A percentile compares a stretch with the other conserved stretches of the same genome.
These are phyloP conservation scores for Porites australiensis DNA, from an alignment of 64 coral and sea anemone species.

Conservation along the genomic window DNA sequence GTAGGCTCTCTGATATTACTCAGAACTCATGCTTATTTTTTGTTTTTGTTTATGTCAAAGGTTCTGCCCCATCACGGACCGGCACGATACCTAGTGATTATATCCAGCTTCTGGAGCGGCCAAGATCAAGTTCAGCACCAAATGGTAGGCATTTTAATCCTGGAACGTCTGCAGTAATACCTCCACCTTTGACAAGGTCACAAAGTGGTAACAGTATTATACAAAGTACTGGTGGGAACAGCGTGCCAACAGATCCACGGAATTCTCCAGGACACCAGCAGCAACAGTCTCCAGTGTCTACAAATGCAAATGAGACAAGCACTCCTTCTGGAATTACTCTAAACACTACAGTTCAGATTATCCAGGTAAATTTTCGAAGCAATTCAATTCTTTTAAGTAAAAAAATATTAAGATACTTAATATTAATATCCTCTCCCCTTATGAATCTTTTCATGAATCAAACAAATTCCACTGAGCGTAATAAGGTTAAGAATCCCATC, in stretches of 20 bases:
- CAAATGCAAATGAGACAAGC: constrained; percentile 79
- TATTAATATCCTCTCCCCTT: too few species aligned
- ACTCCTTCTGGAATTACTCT: constrained; percentile 86
- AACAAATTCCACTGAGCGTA: too few species aligned
- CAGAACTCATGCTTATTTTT: neutral
- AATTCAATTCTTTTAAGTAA: neutral
- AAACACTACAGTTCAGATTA: constrained; percentile 94
- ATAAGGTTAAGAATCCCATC: too few species aligned
- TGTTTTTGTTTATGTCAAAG: constrained; percentile 35
- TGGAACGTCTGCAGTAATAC: constrained; percentile 72
- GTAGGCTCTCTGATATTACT: too few species aligned
- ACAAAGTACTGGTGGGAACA: constrained; percentile 57
- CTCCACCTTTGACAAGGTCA: constrained; percentile 78
- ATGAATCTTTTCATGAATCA: too few species aligned
- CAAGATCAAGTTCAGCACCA: constrained; percentile 87
- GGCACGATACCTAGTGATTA: constrained; percentile 72
- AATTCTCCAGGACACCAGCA: constrained; percentile 56
- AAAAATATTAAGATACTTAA: too few species aligned
- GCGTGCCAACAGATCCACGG: constrained; percentile 53
- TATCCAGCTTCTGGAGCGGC: constrained; percentile 83
- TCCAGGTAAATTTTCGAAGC: constrained; percentile 56
- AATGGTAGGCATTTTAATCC: constrained; percentile 65
- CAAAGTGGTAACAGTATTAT: constrained; percentile 69
- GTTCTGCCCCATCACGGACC: constrained; percentile 87
- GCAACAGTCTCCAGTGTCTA: constrained; percentile 85